Evolutionary conservation across 2,797 vertebrate species (phyloP), one percentile per base, ranked within the genome.

Genomic region (Pseudochaenichthys georgianus): DNA sequence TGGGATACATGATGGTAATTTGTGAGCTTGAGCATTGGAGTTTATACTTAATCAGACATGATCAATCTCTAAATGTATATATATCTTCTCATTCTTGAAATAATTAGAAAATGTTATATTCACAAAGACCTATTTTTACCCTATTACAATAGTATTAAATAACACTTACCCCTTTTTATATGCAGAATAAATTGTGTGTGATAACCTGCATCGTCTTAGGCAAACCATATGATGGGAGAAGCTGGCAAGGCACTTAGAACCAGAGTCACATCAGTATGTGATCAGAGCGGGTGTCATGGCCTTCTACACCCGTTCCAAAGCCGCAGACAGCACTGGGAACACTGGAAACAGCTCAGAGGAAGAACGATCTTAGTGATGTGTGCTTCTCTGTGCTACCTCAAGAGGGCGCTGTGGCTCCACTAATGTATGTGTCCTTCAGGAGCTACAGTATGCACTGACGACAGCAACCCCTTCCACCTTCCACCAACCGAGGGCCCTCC

Each of bases 391-490:
- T 61, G 61, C 73, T 64, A 74, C 80, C 85, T 79, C 60, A 13
- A 82, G 83, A 80, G 80, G 58, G 76, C 64, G 55, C 61, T 75
- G 59, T 70, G 28, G 63, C 3, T 51, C 64, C 31, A 87, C 53
- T 78, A 42, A 76, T 78, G 19, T 65, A 5, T 75, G 54, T 71
- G 38, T 68, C 9, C 60, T 0, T 10, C 83, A 96, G 96, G 95
- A 96, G 61, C 78, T 95, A 66, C 92, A 93, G 70, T 93, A 79
- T 43, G 86, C 89, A 13, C 83, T 93, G 75, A 92, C n/a, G 55
- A 48, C 93, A 86, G 58, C 77, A 63, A 50, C 64, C 85, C 9
- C 58, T 48, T 34, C 58, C 38, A 38, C 84, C 86, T 63, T 63
- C 17, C 61, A 85, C 66, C 15, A 69, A 47, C 38, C 41, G 3